Conservation (phyloP, 2,888 invertebrate genomes). For the Philonicus albiceps region DNA sequence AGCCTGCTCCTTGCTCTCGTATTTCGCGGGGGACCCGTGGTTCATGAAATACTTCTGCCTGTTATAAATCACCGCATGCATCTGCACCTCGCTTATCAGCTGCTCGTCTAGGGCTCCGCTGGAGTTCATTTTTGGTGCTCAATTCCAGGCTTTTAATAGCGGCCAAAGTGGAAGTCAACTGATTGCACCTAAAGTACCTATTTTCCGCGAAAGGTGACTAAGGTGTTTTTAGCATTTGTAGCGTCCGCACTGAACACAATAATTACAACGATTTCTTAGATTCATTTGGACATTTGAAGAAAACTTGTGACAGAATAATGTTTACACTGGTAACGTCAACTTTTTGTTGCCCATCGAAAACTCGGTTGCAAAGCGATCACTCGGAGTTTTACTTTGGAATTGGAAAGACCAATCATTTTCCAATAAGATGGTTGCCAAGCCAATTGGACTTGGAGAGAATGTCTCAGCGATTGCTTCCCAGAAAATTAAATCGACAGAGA, state of each 20-base stretch:
- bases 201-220: neutral
- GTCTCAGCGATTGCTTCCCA: no score
- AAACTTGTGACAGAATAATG: neutral
- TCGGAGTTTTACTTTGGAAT: neutral
- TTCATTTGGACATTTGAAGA: neutral
- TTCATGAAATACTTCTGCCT: constrained; percentile 62
- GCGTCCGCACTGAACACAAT: neutral
- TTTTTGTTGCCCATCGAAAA: neutral
- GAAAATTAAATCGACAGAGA: no score
- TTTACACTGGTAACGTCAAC: neutral
- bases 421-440: no score
- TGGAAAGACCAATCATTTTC: no score
- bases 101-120: constrained; percentile 56
- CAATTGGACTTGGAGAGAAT: no score
- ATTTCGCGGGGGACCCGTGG: constrained; percentile 51
- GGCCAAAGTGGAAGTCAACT: neutral
- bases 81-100: constrained; percentile 61
- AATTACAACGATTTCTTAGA: neutral
- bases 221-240: neutral
- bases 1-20: constrained; percentile 62
- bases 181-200: neutral
- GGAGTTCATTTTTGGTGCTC: neutral
- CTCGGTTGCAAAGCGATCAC: neutral
- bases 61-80: constrained; percentile 62
- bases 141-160: neutral